Conservation (phyloP, 2,888 invertebrate genomes). For the Glaucopsyche alexis region DNA sequence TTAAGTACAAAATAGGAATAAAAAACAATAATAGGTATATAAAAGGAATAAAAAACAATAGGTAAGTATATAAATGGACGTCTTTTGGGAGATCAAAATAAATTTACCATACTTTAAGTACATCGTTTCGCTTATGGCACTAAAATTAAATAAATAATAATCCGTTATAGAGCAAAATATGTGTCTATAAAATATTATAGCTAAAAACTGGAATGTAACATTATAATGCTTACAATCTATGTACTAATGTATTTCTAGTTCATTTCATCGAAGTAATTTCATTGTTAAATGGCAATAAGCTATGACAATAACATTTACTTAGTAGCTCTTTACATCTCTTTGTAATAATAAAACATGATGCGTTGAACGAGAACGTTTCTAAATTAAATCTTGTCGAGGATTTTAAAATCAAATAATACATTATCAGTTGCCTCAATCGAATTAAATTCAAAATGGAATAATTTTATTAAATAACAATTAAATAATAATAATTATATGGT, state of each 20-base stretch:
- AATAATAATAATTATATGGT: not conserved
- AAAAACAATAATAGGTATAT: conserved; percentile 37
- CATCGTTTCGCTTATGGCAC: conserved; percentile 63
- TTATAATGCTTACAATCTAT: conserved; percentile 40
- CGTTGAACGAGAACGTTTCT: not conserved
- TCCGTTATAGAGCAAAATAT: not conserved
- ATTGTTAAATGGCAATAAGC: conserved; percentile 16
- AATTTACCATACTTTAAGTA: conserved; percentile 41
- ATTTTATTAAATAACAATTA: conserved; percentile 25
- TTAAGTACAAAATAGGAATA: conserved; percentile 4
- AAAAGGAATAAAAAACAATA: conserved; percentile 47
- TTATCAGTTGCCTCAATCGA: conserved; percentile 4
- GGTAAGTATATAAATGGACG: conserved; percentile 51
- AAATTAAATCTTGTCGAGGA: not conserved
- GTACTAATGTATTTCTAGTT: conserved; percentile 17
- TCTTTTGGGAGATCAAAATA: conserved; percentile 50
- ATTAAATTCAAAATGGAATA: conserved; percentile 27
- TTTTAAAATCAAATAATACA: conserved; percentile 17
- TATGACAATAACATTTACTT: conserved; percentile 4
- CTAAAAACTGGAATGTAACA: conserved; percentile 47
- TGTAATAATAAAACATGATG: not conserved
- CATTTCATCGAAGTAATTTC: conserved; percentile 8
- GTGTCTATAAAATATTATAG: conserved; percentile 29
- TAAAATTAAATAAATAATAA: conserved; percentile 47
- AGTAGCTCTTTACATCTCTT: not conserved